Conservation (phyloP, 2,888 invertebrate species). For the Acrobeloides nanus region DNA sequence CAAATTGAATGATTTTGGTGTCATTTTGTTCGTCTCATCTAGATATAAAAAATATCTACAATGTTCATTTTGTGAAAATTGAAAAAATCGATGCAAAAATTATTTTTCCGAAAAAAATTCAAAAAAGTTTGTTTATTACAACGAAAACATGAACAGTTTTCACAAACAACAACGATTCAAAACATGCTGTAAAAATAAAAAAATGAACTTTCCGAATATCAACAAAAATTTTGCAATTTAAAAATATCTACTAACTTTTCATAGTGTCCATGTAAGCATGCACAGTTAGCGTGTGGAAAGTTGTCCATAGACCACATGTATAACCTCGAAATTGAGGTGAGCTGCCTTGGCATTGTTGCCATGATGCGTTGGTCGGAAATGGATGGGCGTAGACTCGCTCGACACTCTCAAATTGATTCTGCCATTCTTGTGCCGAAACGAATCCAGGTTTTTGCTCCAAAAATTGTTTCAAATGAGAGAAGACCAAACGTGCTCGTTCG, state of each 20-base stretch:
- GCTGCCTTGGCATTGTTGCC: conserved; percentile 50
- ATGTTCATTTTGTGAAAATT: too few relatives aligned
- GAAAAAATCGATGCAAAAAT: too few relatives aligned
- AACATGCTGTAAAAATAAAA: not conserved
- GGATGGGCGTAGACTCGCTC: conserved; percentile 45
- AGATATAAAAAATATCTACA: too few relatives aligned
- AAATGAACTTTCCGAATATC: not conserved
- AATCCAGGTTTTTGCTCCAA: conserved; percentile 20
- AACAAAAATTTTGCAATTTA: not conserved
- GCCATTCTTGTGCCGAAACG: conserved; percentile 34
- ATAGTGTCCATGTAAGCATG: conserved; percentile 61
- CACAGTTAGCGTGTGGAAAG: conserved; percentile 85
- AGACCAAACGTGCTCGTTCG: conserved; percentile 26
- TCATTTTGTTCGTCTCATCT: too few relatives aligned
- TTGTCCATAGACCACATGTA: conserved; percentile 88
- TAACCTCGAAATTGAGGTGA: conserved; percentile 58
- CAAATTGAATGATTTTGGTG: too few relatives aligned
- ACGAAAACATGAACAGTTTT: too few relatives aligned
- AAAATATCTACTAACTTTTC: conserved; percentile 29
- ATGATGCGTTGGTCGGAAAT: conserved; percentile 47
- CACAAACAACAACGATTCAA: too few relatives aligned
- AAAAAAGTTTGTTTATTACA: too few relatives aligned
- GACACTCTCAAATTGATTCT: conserved; percentile 34
- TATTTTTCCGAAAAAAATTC: too few relatives aligned
- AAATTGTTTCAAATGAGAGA: conserved; percentile 24